phyloP scores from a whole-genome alignment of 2,888 invertebrate species.

The Podotricha telesiphe region DNA sequence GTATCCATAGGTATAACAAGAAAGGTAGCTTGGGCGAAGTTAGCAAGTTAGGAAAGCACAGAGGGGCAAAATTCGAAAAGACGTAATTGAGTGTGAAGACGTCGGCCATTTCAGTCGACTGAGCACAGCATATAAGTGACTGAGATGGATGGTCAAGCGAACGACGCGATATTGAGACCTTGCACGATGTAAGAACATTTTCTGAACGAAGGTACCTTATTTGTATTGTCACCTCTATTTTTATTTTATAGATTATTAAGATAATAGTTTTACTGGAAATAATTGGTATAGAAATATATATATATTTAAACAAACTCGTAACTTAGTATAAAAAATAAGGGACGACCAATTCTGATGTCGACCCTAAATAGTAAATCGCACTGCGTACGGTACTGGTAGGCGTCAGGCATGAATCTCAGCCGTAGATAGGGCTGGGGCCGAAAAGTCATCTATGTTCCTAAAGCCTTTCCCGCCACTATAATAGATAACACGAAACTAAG shows the following conservation, averaged over 20 bases:
- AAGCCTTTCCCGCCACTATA: too few relatives aligned
- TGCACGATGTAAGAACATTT: constrained; percentile 3
- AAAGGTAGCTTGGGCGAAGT: constrained; percentile 3
- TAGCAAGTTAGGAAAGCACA: background rate
- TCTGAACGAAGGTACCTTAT: background rate
- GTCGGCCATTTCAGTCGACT: constrained; percentile 11
- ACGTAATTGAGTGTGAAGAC: constrained; percentile 30
- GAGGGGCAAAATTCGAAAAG: constrained; percentile 9
- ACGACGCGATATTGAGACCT: constrained; percentile 2
- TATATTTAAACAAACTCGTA: too few relatives aligned
- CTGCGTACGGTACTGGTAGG: too few relatives aligned
- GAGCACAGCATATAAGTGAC: constrained; percentile 10
- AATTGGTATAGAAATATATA: too few relatives aligned
- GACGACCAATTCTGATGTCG: too few relatives aligned
- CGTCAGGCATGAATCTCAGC: too few relatives aligned
- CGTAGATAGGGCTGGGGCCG: too few relatives aligned
- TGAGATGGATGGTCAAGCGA: constrained; percentile 14
- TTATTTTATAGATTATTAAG: background rate
- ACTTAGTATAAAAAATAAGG: too few relatives aligned
- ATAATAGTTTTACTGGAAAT: too few relatives aligned
- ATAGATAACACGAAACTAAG: too few relatives aligned
- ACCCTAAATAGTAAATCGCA: too few relatives aligned
- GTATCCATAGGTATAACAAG: background rate
- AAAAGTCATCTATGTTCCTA: too few relatives aligned
- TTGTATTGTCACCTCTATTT: background rate